Evolutionary conservation across 1,140 invertebrate species (phyloP), one percentile per base, ranked within the genome.

Genomic region (Euura lappo): DNA sequence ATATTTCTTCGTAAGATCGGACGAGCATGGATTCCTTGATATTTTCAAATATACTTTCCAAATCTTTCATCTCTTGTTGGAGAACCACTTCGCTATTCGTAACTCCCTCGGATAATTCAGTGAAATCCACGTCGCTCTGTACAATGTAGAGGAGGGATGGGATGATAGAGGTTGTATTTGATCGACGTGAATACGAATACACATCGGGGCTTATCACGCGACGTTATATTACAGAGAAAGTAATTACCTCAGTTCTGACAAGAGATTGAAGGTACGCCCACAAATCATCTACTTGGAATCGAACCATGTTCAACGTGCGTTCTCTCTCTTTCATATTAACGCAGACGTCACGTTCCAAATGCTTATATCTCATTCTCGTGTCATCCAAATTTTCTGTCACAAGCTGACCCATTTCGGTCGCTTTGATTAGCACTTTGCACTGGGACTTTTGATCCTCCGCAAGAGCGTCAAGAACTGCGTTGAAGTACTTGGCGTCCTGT

Each of bases 351-450:
- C 85, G 81, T 69, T 91, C 88, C 69, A 92, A 79, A 69, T 81
- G 84, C 76, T 88, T 89, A 76, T 91, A 92, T 73, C 89, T 90
- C 44, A 87, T 83, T 71, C 89, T 89, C 47, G 89, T 86, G 74
- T 92, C 89, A 44, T 91, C 89, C 2, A 92, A 80, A 79, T 92
- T 90, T 78, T 92, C 91, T 71, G 89, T 86, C 0, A 90, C 91
- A 2, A 91, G 78, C 80, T 92, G 91, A 2, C 91, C 91, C 83
- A 92, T 89, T 76, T 90, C 85, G 0, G 89, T 91, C 1, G 90
- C 88, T 64, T 87, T 88, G 72, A 90, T 84, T 75, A 93, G 86
- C 72, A 91, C 86, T 76, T 89, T 88, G 6, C 89, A 89, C 81
- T 92, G 92, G 8, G 85, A 86, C 42, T 83, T 79, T 70, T 88